phyloP scores from a whole-genome alignment of 1,140 invertebrate genomes.

The Copidosoma floridanum region DNA sequence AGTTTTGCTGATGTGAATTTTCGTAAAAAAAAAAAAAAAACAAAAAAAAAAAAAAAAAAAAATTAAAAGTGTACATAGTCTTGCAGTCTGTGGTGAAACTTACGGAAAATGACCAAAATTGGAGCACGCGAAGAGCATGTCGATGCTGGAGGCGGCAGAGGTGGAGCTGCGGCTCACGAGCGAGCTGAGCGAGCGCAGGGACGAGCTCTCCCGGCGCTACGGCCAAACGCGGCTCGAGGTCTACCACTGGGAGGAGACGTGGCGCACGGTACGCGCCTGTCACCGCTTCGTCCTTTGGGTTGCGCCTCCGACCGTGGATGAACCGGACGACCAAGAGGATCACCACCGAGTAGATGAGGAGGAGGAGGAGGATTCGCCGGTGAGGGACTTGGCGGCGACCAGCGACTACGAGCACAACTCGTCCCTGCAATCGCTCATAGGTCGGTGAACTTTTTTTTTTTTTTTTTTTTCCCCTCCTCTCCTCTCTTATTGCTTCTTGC shows the following conservation, averaged over 20 bases:
- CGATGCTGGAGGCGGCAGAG: constrained; percentile 58
- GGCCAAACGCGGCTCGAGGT: constrained; percentile 60
- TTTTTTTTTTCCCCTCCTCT: background rate
- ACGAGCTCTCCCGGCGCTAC: constrained; percentile 39
- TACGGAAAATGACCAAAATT: too few species aligned
- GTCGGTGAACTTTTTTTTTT: constrained; percentile 33
- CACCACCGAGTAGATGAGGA: too few species aligned
- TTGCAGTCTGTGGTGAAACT: too few species aligned
- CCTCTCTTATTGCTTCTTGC: background rate
- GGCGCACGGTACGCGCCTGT: constrained; percentile 63
- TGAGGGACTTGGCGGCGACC: too few species aligned
- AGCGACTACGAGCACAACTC: constrained; percentile 44
- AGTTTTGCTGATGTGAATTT: too few species aligned
- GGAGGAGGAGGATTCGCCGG: background rate
- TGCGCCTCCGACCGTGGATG: constrained; percentile 44
- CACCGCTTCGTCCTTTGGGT: constrained; percentile 65
- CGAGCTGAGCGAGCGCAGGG: constrained; percentile 51
- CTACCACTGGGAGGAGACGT: constrained; percentile 63
- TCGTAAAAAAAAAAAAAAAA: too few species aligned
- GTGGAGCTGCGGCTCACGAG: constrained; percentile 52
- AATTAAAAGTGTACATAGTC: too few species aligned
- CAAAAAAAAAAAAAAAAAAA: too few species aligned
- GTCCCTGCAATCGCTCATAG: constrained; percentile 51
- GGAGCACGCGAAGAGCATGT: constrained; percentile 63
- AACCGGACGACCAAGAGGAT: too few species aligned